These are phyloP conservation scores for Ceuthmochares aereus DNA, from an alignment of 2,113 vertebrate species.

Conservation along the genomic window DNA sequence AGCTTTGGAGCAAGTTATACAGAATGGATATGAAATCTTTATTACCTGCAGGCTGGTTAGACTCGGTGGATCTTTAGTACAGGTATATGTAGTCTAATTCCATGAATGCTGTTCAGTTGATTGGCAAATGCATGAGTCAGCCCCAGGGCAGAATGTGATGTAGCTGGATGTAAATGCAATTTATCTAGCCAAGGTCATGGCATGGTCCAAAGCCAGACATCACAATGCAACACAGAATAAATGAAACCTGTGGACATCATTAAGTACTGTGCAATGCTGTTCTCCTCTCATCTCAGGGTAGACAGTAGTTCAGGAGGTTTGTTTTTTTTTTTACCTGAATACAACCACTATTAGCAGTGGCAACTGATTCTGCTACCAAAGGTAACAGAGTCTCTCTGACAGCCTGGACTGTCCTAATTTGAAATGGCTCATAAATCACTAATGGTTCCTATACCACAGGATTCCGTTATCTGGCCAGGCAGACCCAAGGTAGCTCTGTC, in stretches of 20 bases:
- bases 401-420: neutral
- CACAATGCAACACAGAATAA: neutral
- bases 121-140: accelerated
- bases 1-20: neutral
- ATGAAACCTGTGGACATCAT: neutral
- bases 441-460: neutral
- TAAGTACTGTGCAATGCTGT: neutral
- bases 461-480: neutral
- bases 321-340: neutral
- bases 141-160: neutral
- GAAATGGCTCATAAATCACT: neutral
- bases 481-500: neutral
- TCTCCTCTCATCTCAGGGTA: neutral
- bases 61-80: neutral
- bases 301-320: neutral
- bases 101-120: neutral
- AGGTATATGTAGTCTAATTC: neutral
- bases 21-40: neutral
- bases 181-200: neutral
- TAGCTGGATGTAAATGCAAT: neutral
- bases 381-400: neutral
- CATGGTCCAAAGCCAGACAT: neutral
- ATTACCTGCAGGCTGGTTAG: neutral
- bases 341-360: neutral
- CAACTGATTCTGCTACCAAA: neutral